Evolutionary conservation across 2,888 invertebrate species (phyloP).

Genomic region (Temnothorax rugatulus): DNA sequence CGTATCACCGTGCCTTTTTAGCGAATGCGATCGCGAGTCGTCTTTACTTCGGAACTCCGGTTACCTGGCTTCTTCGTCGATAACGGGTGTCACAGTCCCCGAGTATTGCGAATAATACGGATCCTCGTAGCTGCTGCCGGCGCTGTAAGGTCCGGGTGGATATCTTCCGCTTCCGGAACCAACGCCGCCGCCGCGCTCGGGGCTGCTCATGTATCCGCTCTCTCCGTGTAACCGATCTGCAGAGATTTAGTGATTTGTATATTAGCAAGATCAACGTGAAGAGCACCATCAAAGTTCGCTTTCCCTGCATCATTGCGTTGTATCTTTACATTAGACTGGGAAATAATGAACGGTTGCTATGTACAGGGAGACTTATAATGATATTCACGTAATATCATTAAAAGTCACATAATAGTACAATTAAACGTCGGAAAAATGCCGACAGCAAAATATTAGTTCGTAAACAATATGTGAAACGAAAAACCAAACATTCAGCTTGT

Average conservation of each 20-base stretch:
- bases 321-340: neutral
- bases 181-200: constrained; percentile 90
- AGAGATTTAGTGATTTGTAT: constrained; percentile 45
- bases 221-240: constrained; percentile 87
- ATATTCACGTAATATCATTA: neutral
- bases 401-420: neutral
- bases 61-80: constrained; percentile 96
- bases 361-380: neutral
- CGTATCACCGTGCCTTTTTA: neutral
- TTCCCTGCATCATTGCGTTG: neutral
- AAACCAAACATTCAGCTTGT: neutral
- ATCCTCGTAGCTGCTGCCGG: constrained; percentile 93
- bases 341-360: constrained; percentile 1
- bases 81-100: constrained; percentile 94
- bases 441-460: neutral
- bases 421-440: neutral
- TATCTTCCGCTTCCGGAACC: constrained; percentile 82
- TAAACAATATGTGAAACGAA: neutral
- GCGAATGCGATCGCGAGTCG: constrained; percentile 1
- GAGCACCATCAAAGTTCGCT: too few species aligned
- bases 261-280: neutral
- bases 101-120: constrained; percentile 95
- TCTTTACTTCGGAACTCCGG: constrained; percentile 54
- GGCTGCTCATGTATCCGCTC: constrained; percentile 94
- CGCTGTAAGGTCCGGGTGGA: constrained; percentile 85